A percentile compares a stretch with the other conserved stretches of the same genome.
phyloP scores from a whole-genome alignment of 2,888 invertebrate species.

The Tachina fera region DNA sequence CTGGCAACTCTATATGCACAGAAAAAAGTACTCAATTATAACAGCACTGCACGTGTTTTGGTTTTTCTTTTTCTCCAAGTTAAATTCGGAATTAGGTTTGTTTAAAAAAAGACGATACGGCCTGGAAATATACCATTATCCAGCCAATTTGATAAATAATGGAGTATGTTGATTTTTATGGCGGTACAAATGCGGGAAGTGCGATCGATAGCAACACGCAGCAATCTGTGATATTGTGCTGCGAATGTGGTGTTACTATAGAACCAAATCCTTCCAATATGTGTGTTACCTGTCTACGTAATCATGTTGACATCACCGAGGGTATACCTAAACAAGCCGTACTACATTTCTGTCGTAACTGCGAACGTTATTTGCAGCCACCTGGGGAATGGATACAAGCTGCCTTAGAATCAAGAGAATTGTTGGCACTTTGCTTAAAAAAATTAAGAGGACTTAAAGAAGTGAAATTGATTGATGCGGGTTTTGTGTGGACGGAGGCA shows the following conservation, averaged over 20 bases:
- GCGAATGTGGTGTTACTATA: conserved; percentile 95
- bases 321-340: conserved; percentile 97
- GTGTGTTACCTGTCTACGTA: conserved; percentile 97
- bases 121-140: neutral
- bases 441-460: conserved; percentile 94
- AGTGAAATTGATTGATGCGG: conserved; percentile 96
- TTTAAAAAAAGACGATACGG: neutral
- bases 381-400: conserved; percentile 94
- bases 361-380: conserved; percentile 97
- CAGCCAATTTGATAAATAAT: conserved; percentile 17
- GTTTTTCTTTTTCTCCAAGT: conserved; percentile 5
- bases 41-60: conserved; percentile 38
- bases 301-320: conserved; percentile 97
- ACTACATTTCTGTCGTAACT: conserved; percentile 94
- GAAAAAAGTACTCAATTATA: neutral
- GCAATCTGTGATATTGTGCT: conserved; percentile 86
- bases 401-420: conserved; percentile 94
- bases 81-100: neutral
- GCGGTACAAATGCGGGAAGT: neutral
- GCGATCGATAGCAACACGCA: neutral
- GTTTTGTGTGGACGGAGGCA: conserved; percentile 99
- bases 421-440: conserved; percentile 95
- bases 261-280: conserved; percentile 98
- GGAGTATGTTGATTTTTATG: conserved; percentile 65
- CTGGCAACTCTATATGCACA: neutral